A percentile compares a stretch with the other conserved stretches of the same genome.
Conservation (phyloP, 2,888 invertebrate species). For the Lasioglossum oenotherae region DNA sequence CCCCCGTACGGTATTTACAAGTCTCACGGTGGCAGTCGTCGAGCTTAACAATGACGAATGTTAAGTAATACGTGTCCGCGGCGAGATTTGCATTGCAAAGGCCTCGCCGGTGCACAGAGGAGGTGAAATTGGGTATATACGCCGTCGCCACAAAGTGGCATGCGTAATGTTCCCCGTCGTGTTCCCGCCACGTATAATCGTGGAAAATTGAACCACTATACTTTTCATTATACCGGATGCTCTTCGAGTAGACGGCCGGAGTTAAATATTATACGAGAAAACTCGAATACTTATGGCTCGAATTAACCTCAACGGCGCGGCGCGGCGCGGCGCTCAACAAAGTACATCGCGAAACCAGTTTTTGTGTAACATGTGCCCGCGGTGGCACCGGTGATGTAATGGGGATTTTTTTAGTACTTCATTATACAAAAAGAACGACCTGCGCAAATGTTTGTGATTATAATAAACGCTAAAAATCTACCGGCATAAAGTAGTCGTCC, state of each 20-base stretch:
- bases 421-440: not conserved
- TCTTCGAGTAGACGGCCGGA: not conserved
- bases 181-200: constrained; percentile 66
- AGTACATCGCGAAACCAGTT: not conserved
- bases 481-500: not conserved
- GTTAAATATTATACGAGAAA: not conserved
- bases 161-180: constrained; percentile 50
- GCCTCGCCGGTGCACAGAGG: not conserved
- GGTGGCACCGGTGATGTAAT: not conserved
- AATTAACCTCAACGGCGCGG: not conserved
- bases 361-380: not conserved
- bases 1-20: not conserved
- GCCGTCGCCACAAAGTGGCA: constrained; percentile 46
- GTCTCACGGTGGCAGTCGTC: constrained; percentile 35
- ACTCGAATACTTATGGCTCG: not conserved
- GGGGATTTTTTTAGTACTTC: not conserved
- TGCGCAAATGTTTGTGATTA: not conserved
- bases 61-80: constrained; percentile 53
- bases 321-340: not conserved
- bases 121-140: constrained; percentile 23
- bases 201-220: constrained; percentile 65
- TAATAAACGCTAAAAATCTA: not conserved
- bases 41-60: constrained; percentile 63
- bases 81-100: constrained; percentile 70
- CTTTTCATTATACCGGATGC: constrained; percentile 22